Evolutionary conservation across 2,888 invertebrate species (phyloP), one percentile per base, ranked within the genome.

Genomic region (Nomada ruficornis): DNA sequence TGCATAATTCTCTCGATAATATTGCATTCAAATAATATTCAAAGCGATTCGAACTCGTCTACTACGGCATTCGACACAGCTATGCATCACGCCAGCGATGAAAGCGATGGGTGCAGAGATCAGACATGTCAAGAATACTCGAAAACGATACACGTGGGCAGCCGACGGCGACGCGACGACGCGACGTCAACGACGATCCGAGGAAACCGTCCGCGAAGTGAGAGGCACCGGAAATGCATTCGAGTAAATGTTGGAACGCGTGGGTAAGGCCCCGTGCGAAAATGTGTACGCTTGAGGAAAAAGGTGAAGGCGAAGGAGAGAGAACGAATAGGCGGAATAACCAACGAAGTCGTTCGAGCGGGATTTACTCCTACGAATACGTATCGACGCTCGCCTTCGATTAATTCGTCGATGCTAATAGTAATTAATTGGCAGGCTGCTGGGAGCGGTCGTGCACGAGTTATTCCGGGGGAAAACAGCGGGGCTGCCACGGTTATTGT

Each of bases 141-240:
- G 44, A 36, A n/a, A 57, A 55, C n/a, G 50, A 29, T 10, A 26
- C 26, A 55, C 50, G 80, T 36, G 80, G 63, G 72, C 54, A 52
- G 57, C n/a, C 15, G 75, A 68, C 47, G 64, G 70, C 80, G 79
- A 73, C 77, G 82, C 7, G 72, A 42, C 62, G 78, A 72, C 59
- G 77, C 62, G 78, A 72, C 59, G 77, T 63, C 42, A 72, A 67
- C 63, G 73, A 70, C 69, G 47, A 62, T 62, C 54, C 79, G 71
- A 80, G 73, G 80, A 85, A 86, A 81, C 68, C 76, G 62, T 75
- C 52, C 59, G 63, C 80, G 10, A 73, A 82, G 80, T 80, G 86
- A 86, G 84, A 84, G 78, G 78, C 70, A 77, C 71, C 86, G 82
- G 84, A 84, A 86, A 75, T 80, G 80, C 71, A 68, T 80, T 77